Percentiles rank a stretch among this genome's conserved stretches.
These are phyloP conservation scores for Campoletis sonorensis DNA, from an alignment of 1,140 invertebrate species.

Conservation along the genomic window DNA sequence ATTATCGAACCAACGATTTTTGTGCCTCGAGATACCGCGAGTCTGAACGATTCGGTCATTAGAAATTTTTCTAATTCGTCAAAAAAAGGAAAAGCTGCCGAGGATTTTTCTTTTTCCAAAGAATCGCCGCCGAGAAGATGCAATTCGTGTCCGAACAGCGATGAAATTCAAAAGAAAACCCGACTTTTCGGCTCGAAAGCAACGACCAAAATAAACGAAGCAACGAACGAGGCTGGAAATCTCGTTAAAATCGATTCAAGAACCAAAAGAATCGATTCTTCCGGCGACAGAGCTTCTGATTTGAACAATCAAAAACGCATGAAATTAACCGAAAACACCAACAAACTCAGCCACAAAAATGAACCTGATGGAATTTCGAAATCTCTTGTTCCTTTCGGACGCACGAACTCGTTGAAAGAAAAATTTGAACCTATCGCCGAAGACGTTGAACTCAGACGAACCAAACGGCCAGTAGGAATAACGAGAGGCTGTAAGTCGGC, in stretches of 20 bases:
- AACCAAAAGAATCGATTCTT: constrained; percentile 3
- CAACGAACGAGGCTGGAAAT: background rate
- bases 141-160: constrained; percentile 7
- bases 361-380: background rate
- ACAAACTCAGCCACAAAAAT: background rate
- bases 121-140: background rate
- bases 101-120: background rate
- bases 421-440: constrained; percentile 66
- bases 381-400: constrained; percentile 43
- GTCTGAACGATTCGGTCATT: background rate
- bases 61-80: background rate
- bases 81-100: background rate
- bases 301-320: constrained; percentile 27
- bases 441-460: constrained; percentile 59
- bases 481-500: constrained; percentile 63
- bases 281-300: background rate
- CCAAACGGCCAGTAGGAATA: constrained; percentile 46
- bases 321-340: constrained; percentile 27
- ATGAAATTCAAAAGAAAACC: background rate
- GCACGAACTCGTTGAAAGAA: constrained; percentile 63
- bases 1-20: constrained; percentile 51
- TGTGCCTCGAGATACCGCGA: constrained; percentile 22
- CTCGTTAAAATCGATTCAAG: background rate
- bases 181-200: background rate
- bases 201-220: constrained; percentile 20